Conservation (phyloP, 2,113 vertebrate species). For the Dasypus novemcinctus region DNA sequence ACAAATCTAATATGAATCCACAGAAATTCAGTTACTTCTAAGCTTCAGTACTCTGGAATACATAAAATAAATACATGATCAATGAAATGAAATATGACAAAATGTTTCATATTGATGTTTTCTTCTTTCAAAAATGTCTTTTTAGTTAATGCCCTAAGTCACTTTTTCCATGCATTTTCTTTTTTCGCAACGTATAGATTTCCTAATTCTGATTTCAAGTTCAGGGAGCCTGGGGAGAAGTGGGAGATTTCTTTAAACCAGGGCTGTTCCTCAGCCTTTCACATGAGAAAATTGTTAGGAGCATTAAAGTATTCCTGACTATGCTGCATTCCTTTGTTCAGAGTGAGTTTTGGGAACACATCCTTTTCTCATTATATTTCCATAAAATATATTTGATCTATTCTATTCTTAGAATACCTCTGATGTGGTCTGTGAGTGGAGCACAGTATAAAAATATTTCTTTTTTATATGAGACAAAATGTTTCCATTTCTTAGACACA, state of each 20-base stretch:
- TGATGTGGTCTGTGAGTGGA: constrained; percentile 93
- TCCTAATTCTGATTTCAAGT: constrained; percentile 87
- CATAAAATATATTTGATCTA: constrained; percentile 96
- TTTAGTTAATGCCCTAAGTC: constrained; percentile 83
- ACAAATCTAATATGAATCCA: constrained; percentile 82
- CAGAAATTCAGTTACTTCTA: constrained; percentile 84
- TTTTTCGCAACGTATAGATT: constrained; percentile 84
- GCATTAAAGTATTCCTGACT: constrained; percentile 90
- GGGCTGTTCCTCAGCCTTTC: constrained; percentile 89
- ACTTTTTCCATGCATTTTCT: constrained; percentile 84
- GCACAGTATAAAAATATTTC: constrained; percentile 88
- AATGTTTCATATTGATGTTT: constrained; percentile 86
- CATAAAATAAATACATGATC: constrained; percentile 86
- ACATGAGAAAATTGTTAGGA: constrained; percentile 94
- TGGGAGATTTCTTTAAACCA: constrained; percentile 86
- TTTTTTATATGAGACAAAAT: constrained; percentile 88
- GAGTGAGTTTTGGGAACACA: constrained; percentile 95
- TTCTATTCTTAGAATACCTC: constrained; percentile 96
- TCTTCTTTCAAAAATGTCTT: constrained; percentile 83
- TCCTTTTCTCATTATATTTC: constrained; percentile 98
- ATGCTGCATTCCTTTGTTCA: constrained; percentile 91
- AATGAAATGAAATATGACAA: constrained; percentile 88
- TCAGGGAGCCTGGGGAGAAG: constrained; percentile 85
- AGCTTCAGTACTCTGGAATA: constrained; percentile 81
- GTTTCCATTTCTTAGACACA: constrained; percentile 90